Conservation (phyloP, 1,140 invertebrate genomes). For the Lucilia cuprina region DNA sequence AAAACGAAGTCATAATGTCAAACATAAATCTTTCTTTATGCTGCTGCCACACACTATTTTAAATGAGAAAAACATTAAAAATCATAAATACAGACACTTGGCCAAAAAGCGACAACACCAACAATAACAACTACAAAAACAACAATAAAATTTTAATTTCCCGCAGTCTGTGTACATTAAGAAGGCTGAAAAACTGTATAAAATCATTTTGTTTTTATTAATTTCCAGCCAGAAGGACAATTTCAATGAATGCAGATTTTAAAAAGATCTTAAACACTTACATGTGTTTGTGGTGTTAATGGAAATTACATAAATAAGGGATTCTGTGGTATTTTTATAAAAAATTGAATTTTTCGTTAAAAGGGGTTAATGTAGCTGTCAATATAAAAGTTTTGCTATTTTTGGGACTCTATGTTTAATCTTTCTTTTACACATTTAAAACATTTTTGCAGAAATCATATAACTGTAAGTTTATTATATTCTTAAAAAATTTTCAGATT, state of each 20-base stretch:
- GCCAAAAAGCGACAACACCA: neutral
- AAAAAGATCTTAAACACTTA: too few species aligned
- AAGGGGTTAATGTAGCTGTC: too few species aligned
- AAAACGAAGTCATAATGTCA: neutral
- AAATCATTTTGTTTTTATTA: neutral
- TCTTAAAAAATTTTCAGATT: too few species aligned
- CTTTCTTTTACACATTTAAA: too few species aligned
- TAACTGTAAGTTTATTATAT: too few species aligned
- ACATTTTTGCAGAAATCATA: too few species aligned
- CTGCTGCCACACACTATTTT: neutral
- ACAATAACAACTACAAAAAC: neutral
- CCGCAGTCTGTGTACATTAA: neutral
- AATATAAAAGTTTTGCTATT: too few species aligned
- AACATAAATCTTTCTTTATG: conserved; percentile 27
- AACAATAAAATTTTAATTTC: neutral
- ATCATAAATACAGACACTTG: neutral
- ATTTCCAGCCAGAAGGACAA: neutral
- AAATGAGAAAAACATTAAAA: neutral
- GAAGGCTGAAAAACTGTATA: neutral
- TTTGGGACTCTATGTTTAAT: too few species aligned
- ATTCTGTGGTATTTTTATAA: too few species aligned
- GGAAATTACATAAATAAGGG: too few species aligned
- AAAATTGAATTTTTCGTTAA: too few species aligned
- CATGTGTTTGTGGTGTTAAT: too few species aligned
- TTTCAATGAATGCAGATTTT: neutral